Conservation (phyloP, 2,888 invertebrate species). For the Caenorhabditis sp. region DNA sequence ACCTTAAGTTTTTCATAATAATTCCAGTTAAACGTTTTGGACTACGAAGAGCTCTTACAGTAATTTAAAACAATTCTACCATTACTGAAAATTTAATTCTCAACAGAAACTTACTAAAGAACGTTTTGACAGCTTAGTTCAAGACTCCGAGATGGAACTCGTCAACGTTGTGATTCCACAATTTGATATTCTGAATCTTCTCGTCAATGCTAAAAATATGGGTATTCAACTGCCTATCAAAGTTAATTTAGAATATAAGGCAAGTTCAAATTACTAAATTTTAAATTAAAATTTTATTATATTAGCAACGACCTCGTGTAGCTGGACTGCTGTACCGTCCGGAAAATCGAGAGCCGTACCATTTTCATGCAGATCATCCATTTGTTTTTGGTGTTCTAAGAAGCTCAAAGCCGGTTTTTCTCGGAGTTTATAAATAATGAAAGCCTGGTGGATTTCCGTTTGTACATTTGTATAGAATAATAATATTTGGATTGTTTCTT, state of each 20-base stretch:
- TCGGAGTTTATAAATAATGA: slow-evolving; percentile 12
- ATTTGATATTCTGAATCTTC: slow-evolving; percentile 16
- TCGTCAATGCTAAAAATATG: slow-evolving; percentile 16
- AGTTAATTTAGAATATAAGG: slow-evolving; percentile 28
- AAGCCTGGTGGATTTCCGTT: no score
- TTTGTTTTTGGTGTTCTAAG: slow-evolving; percentile 30
- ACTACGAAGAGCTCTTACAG: slow-evolving; percentile 18
- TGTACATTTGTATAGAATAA: no score
- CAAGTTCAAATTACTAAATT: neutral
- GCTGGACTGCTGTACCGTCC: slow-evolving; percentile 29
- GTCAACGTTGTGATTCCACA: slow-evolving; percentile 27
- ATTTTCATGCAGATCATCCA: slow-evolving; percentile 34
- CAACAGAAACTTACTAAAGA: slow-evolving; percentile 33
- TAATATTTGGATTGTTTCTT: no score
- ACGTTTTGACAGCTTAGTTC: slow-evolving; percentile 5
- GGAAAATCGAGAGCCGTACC: slow-evolving; percentile 37
- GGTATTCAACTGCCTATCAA: slow-evolving; percentile 36
- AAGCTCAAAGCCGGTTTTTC: slow-evolving; percentile 17
- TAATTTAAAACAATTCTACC: neutral
- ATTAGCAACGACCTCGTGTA: slow-evolving; percentile 16
- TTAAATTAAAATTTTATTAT: neutral
- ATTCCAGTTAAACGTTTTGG: slow-evolving; percentile 17
- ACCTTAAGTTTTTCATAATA: slow-evolving; percentile 19
- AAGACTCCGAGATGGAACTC: slow-evolving; percentile 13
- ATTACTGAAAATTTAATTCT: no score